These are phyloP conservation scores for Cheumatopsyche charites DNA, from an alignment of 1,140 invertebrate species.

Conservation along the genomic window DNA sequence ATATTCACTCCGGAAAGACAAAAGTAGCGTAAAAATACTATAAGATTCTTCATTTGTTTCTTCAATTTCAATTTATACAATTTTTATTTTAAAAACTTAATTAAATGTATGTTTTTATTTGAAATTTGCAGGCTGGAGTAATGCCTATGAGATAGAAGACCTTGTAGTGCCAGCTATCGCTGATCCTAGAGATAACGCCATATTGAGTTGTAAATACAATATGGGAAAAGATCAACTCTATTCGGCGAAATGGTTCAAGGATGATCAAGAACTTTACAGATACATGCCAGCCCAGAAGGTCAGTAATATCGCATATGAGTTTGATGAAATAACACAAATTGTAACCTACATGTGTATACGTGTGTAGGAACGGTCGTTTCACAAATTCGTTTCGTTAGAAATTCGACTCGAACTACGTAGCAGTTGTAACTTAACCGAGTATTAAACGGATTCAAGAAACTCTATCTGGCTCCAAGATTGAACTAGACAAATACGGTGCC, in stretches of 20 bases:
- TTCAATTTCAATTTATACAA: too few relatives aligned
- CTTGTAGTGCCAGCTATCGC: constrained; percentile 45
- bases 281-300: constrained; percentile 52
- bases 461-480: constrained; percentile 5
- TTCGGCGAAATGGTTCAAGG: constrained; percentile 83
- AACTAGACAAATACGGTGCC: constrained; percentile 11
- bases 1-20: too few relatives aligned
- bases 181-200: constrained; percentile 58
- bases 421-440: not conserved
- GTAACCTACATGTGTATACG: too few relatives aligned
- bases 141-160: constrained; percentile 40
- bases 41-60: too few relatives aligned
- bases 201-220: constrained; percentile 65
- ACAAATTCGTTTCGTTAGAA: too few relatives aligned
- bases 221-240: constrained; percentile 70
- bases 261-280: constrained; percentile 74
- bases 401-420: not conserved
- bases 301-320: not conserved
- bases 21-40: too few relatives aligned
- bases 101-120: not conserved
- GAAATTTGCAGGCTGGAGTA: constrained; percentile 11
- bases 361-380: too few relatives aligned
- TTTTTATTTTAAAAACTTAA: too few relatives aligned
- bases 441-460: constrained; percentile 12
- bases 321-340: not conserved